Percentiles rank a stretch among this genome's conserved stretches.
Conservation (phyloP, 2,113 vertebrate genomes). For the Morone saxatilis region DNA sequence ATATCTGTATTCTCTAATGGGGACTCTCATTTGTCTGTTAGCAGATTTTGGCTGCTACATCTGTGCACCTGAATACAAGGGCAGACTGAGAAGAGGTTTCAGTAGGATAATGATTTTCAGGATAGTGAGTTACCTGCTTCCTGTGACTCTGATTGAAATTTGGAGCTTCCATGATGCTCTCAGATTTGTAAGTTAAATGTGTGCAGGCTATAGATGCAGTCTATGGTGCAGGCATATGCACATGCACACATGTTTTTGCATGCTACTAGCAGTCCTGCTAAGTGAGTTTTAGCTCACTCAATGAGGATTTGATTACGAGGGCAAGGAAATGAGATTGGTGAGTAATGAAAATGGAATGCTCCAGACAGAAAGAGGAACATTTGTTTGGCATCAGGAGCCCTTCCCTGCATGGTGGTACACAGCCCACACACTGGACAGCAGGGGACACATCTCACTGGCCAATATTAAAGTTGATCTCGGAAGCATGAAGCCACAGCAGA, state of each 20-base stretch:
- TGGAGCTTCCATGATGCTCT: background rate
- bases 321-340: conserved; percentile 20
- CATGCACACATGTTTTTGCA: background rate
- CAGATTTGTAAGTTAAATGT: background rate
- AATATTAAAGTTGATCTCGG: conserved; percentile 44
- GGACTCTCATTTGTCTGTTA: conserved; percentile 12
- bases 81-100: conserved; percentile 7
- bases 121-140: conserved; percentile 2
- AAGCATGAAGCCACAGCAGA: conserved; percentile 38
- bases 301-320: conserved; percentile 41
- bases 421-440: conserved; percentile 73
- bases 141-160: background rate
- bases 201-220: background rate
- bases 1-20: conserved; percentile 1
- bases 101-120: conserved; percentile 7
- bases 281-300: conserved; percentile 28
- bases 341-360: conserved; percentile 46
- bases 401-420: conserved; percentile 51
- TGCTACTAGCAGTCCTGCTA: background rate
- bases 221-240: background rate
- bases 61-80: background rate
- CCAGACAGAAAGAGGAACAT: conserved; percentile 55
- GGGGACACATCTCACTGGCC: conserved; percentile 61
- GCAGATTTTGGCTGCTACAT: background rate
- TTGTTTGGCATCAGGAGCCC: conserved; percentile 66